Conservation (phyloP, 2,888 invertebrate species). For the Drosophila neonasuta region DNA sequence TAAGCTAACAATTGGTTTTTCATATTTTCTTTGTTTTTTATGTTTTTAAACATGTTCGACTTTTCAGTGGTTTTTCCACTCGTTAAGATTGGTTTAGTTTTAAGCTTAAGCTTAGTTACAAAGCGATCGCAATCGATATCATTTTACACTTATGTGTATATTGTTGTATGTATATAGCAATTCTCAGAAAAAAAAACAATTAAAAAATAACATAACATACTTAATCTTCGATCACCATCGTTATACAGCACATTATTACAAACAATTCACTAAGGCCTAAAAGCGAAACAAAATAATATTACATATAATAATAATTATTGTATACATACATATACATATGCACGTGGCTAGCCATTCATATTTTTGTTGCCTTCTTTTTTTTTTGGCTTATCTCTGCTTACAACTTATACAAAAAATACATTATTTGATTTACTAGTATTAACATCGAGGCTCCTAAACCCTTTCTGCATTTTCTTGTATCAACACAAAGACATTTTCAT, state of each 20-base stretch:
- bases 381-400: slow-evolving; percentile 54
- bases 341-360: slow-evolving; percentile 16
- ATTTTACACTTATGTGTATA: slow-evolving; percentile 21
- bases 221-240: slow-evolving; percentile 53
- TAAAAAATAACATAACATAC: slow-evolving; percentile 67
- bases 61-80: slow-evolving; percentile 25
- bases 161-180: slow-evolving; percentile 29
- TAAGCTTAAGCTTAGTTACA: slow-evolving; percentile 51
- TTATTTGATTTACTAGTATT: slow-evolving; percentile 33
- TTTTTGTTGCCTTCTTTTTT: slow-evolving; percentile 5
- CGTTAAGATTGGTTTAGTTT: slow-evolving; percentile 29
- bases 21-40: slow-evolving; percentile 7
- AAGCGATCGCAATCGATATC: slow-evolving; percentile 41
- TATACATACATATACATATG: slow-evolving; percentile 35
- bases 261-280: slow-evolving; percentile 75
- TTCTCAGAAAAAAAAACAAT: slow-evolving; percentile 58
- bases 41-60: slow-evolving; percentile 17
- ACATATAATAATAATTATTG: slow-evolving; percentile 20
- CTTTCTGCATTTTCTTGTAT: slow-evolving; percentile 24
- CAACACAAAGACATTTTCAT: slow-evolving; percentile 48
- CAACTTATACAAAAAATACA: slow-evolving; percentile 47
- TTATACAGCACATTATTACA: slow-evolving; percentile 59
- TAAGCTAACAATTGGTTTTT: slow-evolving; percentile 51
- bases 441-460: slow-evolving; percentile 30
- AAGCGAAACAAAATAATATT: slow-evolving; percentile 60